Percentiles rank a stretch among this genome's conserved stretches.
Evolutionary conservation across 2,797 vertebrate genomes (phyloP).

Genomic region (Vireo griseus): DNA sequence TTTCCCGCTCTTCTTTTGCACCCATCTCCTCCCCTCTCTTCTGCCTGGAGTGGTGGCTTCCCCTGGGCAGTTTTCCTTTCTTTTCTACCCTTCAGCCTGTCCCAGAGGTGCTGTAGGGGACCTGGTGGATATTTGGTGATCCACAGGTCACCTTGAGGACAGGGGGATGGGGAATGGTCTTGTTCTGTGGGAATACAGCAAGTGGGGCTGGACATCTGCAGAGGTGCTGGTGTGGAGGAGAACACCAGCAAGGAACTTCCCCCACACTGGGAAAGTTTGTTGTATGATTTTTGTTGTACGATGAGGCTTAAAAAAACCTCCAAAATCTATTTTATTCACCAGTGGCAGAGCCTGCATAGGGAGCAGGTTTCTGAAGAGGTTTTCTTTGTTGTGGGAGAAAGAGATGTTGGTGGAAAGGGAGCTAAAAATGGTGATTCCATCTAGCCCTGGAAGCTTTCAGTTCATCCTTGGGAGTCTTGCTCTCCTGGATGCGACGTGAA

Average conservation of each 20-base stretch:
- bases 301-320: neutral
- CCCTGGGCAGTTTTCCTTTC: neutral
- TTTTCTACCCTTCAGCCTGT: neutral
- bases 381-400: neutral
- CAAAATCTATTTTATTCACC: neutral
- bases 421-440: neutral
- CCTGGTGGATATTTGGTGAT: neutral
- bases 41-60: neutral
- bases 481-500: neutral
- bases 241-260: neutral
- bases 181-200: neutral
- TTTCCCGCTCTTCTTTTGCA: neutral
- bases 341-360: neutral
- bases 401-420: neutral
- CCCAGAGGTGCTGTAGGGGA: fast-evolving
- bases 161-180: neutral
- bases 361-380: neutral
- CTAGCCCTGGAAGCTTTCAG: neutral
- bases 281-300: neutral
- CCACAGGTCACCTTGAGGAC: neutral
- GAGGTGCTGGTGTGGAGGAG: neutral
- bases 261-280: neutral
- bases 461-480: neutral
- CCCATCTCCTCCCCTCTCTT: neutral
- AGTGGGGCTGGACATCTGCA: neutral